Evolutionary conservation across 1,140 invertebrate genomes (phyloP), one percentile per base, ranked within the genome.

Genomic region (Caenorhabditis remanei): DNA sequence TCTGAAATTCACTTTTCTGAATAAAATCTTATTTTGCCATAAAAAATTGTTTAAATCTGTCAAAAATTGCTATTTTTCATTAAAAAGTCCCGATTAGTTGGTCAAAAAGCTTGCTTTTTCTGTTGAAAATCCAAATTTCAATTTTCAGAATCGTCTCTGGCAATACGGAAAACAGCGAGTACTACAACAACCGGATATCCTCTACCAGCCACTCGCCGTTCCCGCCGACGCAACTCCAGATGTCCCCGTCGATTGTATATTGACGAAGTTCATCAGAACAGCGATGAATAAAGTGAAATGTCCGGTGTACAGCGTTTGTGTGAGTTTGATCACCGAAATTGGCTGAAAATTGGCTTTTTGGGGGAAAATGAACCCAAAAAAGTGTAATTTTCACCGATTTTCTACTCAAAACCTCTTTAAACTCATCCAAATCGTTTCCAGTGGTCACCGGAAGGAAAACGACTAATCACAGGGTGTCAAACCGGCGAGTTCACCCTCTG

Each of bases 281-380:
- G 98, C 98, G 13, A 99, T 98, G 65, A 99, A 99, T 94, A 99
- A 99, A 95, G 98, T 99, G 95, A 95, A 97, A 90, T 99, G 98
- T 94, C 98, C 98, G 0, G 98, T 99, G 89, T 99, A 99, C 94
- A 97, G 96, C 92, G 95, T 99, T 92, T 96, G 97, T 9, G 94
- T 94, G 93, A 93, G 93, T 94, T 89, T n/a, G 61, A 43, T 8
- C 40, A 6, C 13, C 2, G n/a, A 21, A 53, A 40, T 32, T 41
- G 7, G 8, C 9, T 43, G 43, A 19, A 56, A 24, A 71, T 71
- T 41, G 50, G 7, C 32, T 75, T 75, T 75, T 50, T 75, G 14
- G 48, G 14, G 8, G 4, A 43, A 75, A 75, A 75, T 32, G 8
- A 8, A 21, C 7, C 41, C 32, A 7, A 14, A 67, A 67, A n/a